phyloP scores from a whole-genome alignment of 1,140 invertebrate species.

The Lepidotrigona ventralis region DNA sequence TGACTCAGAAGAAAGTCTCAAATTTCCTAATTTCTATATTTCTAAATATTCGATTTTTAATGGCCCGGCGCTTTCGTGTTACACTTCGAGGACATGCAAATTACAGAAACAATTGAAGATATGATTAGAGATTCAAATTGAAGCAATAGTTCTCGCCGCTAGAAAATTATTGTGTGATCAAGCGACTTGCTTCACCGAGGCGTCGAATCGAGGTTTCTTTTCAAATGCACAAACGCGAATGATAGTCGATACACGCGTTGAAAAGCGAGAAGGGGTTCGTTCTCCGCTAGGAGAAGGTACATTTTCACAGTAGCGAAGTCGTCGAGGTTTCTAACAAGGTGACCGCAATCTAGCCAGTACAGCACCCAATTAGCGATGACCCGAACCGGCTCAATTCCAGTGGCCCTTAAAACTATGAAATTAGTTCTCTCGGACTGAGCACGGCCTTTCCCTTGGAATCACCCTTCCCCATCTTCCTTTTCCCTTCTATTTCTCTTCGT shows the following conservation, averaged over 20 bases:
- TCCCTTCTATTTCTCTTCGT: background rate
- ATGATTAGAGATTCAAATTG: too few species aligned
- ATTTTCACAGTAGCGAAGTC: constrained; percentile 54
- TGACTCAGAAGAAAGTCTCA: too few species aligned
- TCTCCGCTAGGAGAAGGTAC: constrained; percentile 43
- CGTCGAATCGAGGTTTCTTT: too few species aligned
- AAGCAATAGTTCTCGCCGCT: constrained; percentile 12
- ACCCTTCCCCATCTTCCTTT: background rate
- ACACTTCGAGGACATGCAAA: background rate
- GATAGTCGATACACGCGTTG: background rate
- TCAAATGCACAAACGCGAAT: background rate
- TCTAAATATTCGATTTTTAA: background rate
- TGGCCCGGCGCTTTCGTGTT: background rate
- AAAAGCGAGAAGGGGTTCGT: background rate
- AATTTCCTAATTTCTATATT: too few species aligned
- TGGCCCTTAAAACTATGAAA: constrained; percentile 59
- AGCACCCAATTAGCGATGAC: constrained; percentile 69
- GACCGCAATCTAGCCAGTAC: constrained; percentile 64
- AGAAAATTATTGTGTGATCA: constrained; percentile 10
- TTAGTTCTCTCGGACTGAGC: constrained; percentile 44
- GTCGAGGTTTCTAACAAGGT: constrained; percentile 65
- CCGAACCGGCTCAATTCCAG: constrained; percentile 58
- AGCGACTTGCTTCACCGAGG: background rate
- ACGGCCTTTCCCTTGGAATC: constrained; percentile 22
- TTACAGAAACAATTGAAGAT: background rate